Conservation (phyloP, 1,140 invertebrate genomes). For the Drosophila serrata region DNA sequence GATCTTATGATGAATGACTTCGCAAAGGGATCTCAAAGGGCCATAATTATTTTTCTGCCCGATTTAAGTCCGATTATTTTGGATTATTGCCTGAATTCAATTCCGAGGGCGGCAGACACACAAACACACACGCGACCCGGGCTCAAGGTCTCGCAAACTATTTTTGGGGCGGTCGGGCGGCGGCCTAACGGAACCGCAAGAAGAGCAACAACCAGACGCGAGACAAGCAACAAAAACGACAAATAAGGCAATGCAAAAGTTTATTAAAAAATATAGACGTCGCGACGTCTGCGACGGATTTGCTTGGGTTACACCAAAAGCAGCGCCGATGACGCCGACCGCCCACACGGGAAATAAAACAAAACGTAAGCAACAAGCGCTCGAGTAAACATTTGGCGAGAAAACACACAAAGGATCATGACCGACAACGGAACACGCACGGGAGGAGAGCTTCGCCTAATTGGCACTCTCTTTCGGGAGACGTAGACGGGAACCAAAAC, state of each 20-base stretch:
- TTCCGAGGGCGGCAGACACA: slow-evolving; percentile 56
- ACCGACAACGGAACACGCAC: slow-evolving; percentile 66
- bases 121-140: background rate
- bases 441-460: slow-evolving; percentile 42
- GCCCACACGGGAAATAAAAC: slow-evolving; percentile 59
- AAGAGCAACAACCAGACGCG: slow-evolving; percentile 26
- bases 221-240: slow-evolving; percentile 67
- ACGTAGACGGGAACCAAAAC: slow-evolving; percentile 58
- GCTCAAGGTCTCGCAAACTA: slow-evolving; percentile 69
- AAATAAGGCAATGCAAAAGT: slow-evolving; percentile 82
- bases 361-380: slow-evolving; percentile 34
- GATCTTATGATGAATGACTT: slow-evolving; percentile 51
- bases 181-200: slow-evolving; percentile 49
- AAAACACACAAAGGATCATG: slow-evolving; percentile 71
- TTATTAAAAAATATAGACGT: slow-evolving; percentile 75
- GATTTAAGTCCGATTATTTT: slow-evolving; percentile 48
- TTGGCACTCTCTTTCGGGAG: slow-evolving; percentile 18
- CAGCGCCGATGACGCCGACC: slow-evolving; percentile 66
- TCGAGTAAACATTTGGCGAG: slow-evolving; percentile 37
- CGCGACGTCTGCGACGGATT: slow-evolving; percentile 75
- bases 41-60: slow-evolving; percentile 1
- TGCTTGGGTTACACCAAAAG: slow-evolving; percentile 76
- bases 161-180: slow-evolving; percentile 67
- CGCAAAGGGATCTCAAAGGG: slow-evolving; percentile 13
- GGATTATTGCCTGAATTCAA: slow-evolving; percentile 58